Evolutionary conservation across 1,140 invertebrate genomes (phyloP).

Genomic region (Drosophila hydei): DNA sequence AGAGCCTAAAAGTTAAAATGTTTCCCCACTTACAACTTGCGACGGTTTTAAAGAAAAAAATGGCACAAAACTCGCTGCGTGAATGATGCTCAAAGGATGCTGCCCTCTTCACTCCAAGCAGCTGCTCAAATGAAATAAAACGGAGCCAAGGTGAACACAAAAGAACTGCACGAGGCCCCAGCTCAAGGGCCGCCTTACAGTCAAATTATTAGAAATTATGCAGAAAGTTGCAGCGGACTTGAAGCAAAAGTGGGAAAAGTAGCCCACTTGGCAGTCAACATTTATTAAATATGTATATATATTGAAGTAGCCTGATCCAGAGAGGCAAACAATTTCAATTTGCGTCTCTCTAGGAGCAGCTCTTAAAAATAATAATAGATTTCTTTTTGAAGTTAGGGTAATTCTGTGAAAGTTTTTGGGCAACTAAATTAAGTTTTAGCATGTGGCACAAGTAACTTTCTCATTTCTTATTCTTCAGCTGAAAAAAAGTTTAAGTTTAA

Average conservation of each 20-base stretch:
- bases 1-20: slow-evolving; percentile 66
- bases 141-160: slow-evolving; percentile 24
- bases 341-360: not conserved
- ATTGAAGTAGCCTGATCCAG: slow-evolving; percentile 11
- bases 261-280: slow-evolving; percentile 4
- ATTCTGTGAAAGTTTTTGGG: not conserved
- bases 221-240: slow-evolving; percentile 37
- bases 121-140: slow-evolving; percentile 37
- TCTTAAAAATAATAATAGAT: not conserved
- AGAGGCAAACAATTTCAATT: slow-evolving; percentile 10
- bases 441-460: too few species aligned
- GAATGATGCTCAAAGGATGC: slow-evolving; percentile 25
- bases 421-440: too few species aligned
- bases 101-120: slow-evolving; percentile 16
- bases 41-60: slow-evolving; percentile 59
- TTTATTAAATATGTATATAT: slow-evolving; percentile 17
- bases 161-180: slow-evolving; percentile 11
- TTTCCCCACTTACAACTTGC: slow-evolving; percentile 51
- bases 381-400: not conserved
- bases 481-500: not conserved
- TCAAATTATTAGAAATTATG: slow-evolving; percentile 48
- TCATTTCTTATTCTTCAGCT: too few species aligned
- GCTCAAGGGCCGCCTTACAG: slow-evolving; percentile 26
- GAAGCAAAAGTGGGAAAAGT: slow-evolving; percentile 14
- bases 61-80: slow-evolving; percentile 27